Evolutionary conservation across 1,140 invertebrate genomes (phyloP).

Genomic region (Drosophila bocki): DNA sequence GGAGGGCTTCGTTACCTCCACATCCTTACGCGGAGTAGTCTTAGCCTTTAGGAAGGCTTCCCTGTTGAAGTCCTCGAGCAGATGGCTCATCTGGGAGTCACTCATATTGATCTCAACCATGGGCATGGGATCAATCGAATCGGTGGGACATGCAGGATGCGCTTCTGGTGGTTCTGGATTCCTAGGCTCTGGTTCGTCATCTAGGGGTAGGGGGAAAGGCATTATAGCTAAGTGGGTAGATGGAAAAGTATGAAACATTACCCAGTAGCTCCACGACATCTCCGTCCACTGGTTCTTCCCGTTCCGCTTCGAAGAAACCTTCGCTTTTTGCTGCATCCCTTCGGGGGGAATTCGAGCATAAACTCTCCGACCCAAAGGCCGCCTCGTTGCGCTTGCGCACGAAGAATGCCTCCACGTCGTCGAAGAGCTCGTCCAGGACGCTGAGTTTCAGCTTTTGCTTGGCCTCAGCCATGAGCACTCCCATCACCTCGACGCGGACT

Average conservation of each 20-base stretch:
- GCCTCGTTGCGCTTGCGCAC: slow-evolving; percentile 56
- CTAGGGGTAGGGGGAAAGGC: slow-evolving; percentile 19
- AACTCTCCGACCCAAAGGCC: slow-evolving; percentile 31
- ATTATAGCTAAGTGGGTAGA: not conserved
- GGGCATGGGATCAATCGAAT: slow-evolving; percentile 22
- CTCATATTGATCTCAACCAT: slow-evolving; percentile 74
- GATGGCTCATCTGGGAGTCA: slow-evolving; percentile 37
- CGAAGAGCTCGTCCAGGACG: slow-evolving; percentile 60
- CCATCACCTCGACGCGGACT: slow-evolving; percentile 49
- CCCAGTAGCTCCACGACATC: slow-evolving; percentile 43
- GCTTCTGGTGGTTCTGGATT: not conserved
- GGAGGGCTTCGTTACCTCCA: not conserved
- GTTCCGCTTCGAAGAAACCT: slow-evolving; percentile 5
- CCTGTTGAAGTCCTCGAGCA: slow-evolving; percentile 45
- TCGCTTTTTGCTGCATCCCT: not conserved
- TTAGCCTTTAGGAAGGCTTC: slow-evolving; percentile 18
- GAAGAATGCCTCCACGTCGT: slow-evolving; percentile 60
- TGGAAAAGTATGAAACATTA: slow-evolving; percentile 5
- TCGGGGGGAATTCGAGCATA: slow-evolving; percentile 22
- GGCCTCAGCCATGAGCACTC: slow-evolving; percentile 27
- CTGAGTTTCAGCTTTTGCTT: slow-evolving; percentile 42
- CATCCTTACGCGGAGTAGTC: not conserved
- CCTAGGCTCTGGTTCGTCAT: slow-evolving; percentile 30
- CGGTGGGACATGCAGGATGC: not conserved
- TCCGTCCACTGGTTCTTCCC: not conserved